phyloP scores from a whole-genome alignment of 2,797 vertebrate species.

The Silurus lanzhouensis region DNA sequence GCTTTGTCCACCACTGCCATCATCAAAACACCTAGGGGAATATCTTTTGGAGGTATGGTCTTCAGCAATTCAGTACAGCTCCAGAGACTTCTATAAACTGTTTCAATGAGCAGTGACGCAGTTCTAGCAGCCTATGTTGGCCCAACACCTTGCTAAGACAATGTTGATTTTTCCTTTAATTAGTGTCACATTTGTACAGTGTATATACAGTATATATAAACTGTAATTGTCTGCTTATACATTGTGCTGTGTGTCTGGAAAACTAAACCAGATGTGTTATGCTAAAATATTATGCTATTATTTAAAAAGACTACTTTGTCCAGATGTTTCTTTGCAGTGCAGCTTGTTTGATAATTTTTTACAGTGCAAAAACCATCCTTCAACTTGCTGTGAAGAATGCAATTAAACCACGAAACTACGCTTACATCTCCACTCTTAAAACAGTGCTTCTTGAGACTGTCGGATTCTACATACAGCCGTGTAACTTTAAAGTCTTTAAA shows the following conservation, averaged over 20 bases:
- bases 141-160: not conserved
- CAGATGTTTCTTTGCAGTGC: conserved; percentile 31
- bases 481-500: not conserved
- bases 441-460: conserved; percentile 10
- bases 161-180: conserved; percentile 7
- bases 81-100: not conserved
- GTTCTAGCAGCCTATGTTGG: not conserved
- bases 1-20: not conserved
- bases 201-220: too few species aligned
- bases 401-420: conserved; percentile 21
- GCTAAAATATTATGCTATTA: conserved; percentile 14
- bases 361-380: not conserved
- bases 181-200: conserved; percentile 6
- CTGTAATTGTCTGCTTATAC: not conserved
- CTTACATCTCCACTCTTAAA: conserved; percentile 6
- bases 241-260: not conserved
- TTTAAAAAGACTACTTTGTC: conserved; percentile 10
- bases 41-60: not conserved
- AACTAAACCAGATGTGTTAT: conserved; percentile 20
- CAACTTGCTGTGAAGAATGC: conserved; percentile 9
- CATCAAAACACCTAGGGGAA: not conserved
- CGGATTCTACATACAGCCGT: not conserved
- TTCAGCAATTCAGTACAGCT: not conserved
- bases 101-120: not conserved
- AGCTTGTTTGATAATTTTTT: conserved; percentile 1